A percentile compares a stretch with the other conserved stretches of the same genome.
Conservation (phyloP, 2,888 invertebrate genomes). For the Drosophila tripunctata region DNA sequence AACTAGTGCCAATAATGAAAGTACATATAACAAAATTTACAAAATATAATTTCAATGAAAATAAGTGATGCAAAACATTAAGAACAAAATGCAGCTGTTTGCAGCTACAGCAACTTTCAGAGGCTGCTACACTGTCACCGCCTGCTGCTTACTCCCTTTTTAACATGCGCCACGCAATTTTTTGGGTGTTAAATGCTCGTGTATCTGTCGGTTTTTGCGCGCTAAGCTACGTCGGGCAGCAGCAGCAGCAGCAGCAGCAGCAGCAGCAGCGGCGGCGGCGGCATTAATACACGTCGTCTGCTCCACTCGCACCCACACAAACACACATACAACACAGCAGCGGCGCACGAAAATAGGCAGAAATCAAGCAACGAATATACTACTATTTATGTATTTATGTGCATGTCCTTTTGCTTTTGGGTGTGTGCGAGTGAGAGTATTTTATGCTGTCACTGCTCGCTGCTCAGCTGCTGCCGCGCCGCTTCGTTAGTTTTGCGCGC, state of each 20-base stretch:
- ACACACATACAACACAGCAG: constrained; percentile 17
- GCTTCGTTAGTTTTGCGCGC: constrained; percentile 80
- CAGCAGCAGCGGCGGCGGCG: constrained; percentile 34
- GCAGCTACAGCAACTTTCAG: constrained; percentile 17
- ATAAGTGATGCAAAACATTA: constrained; percentile 4
- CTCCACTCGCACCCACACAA: constrained; percentile 22
- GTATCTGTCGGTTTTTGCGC: constrained; percentile 80
- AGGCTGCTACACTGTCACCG: constrained; percentile 29
- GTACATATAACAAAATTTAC: too few relatives aligned
- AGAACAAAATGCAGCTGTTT: constrained; percentile 13
- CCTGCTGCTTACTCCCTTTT: constrained; percentile 54
- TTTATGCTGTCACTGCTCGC: constrained; percentile 59
- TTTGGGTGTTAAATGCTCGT: constrained; percentile 81
- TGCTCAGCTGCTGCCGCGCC: constrained; percentile 51
- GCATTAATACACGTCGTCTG: constrained; percentile 72
- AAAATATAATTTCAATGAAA: constrained; percentile 43
- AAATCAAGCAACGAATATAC: constrained; percentile 62
- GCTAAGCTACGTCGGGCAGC: constrained; percentile 58
- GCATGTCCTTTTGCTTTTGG: constrained; percentile 48
- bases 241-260: constrained; percentile 9
- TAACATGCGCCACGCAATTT: constrained; percentile 74
- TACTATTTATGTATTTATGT: constrained; percentile 68
- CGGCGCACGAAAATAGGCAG: constrained; percentile 61
- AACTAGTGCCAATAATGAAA: constrained; percentile 31
- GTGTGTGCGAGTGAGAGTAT: constrained; percentile 16